Evolutionary conservation across 2,113 vertebrate species (phyloP).

Genomic region (Myanophis thanlyinensis): DNA sequence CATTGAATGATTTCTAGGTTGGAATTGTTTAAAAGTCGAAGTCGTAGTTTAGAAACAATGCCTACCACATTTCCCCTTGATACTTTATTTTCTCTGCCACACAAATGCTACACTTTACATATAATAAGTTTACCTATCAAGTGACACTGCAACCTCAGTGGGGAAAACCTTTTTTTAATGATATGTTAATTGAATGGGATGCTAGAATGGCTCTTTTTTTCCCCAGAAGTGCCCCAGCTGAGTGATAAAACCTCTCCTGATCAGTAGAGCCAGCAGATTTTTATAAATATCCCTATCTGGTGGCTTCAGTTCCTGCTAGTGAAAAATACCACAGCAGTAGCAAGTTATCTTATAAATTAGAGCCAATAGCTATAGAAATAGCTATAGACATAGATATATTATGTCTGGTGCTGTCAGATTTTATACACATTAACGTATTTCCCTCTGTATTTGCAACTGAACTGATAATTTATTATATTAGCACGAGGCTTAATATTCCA

Average conservation of each 20-base stretch:
- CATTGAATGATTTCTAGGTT: conserved; percentile 36
- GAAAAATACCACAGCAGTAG: conserved; percentile 40
- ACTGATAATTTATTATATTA: neutral
- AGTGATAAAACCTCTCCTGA: conserved; percentile 61
- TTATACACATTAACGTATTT: neutral
- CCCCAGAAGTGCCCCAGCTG: conserved; percentile 50
- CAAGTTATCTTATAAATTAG: neutral
- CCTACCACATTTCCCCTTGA: conserved; percentile 38
- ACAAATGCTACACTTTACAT: conserved; percentile 46
- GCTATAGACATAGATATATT: neutral
- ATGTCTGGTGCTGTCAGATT: neutral
- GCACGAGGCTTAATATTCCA: neutral
- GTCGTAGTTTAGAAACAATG: conserved; percentile 50
- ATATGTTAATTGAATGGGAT: conserved; percentile 69
- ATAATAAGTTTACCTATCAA: conserved; percentile 59
- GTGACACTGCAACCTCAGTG: conserved; percentile 53
- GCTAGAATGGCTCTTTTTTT: conserved; percentile 53
- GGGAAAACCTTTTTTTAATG: conserved; percentile 64
- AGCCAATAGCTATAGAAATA: neutral
- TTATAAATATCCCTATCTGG: conserved; percentile 51
- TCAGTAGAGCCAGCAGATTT: conserved; percentile 48
- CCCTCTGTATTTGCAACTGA: neutral
- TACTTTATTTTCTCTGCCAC: conserved; percentile 35
- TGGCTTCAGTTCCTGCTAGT: conserved; percentile 20
- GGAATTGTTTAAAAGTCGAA: conserved; percentile 40